A percentile compares a stretch with the other conserved stretches of the same genome.
Evolutionary conservation across 2,113 vertebrate species (phyloP).

Genomic region (Paraplagusia blochii): DNA sequence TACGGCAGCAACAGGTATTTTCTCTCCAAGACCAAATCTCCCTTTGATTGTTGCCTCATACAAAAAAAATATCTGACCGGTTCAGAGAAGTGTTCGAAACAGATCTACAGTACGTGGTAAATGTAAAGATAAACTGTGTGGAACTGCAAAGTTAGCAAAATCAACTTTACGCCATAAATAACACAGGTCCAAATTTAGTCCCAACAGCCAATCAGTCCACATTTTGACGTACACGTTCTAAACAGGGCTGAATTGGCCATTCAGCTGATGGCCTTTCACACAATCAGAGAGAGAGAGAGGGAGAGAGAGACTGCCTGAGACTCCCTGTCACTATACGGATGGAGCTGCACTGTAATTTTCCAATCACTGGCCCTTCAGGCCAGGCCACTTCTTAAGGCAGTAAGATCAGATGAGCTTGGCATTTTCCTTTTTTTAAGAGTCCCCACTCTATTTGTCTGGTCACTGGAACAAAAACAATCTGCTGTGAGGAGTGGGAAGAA

Average conservation of each 20-base stretch:
- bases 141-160: background rate
- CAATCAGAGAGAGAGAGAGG: slow-evolving; percentile 22
- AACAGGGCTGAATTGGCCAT: slow-evolving; percentile 37
- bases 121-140: too few relatives aligned
- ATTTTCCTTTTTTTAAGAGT: slow-evolving; percentile 68
- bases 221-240: slow-evolving; percentile 14
- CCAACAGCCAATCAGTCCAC: slow-evolving; percentile 39
- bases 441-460: slow-evolving; percentile 70
- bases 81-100: background rate
- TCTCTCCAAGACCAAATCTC: slow-evolving; percentile 43
- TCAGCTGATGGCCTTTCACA: slow-evolving; percentile 57
- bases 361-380: slow-evolving; percentile 75
- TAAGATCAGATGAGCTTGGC: slow-evolving; percentile 68
- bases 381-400: slow-evolving; percentile 68
- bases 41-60: slow-evolving; percentile 10
- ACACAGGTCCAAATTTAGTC: slow-evolving; percentile 16
- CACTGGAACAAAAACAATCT: slow-evolving; percentile 73
- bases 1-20: slow-evolving; percentile 68
- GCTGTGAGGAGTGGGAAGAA: background rate
- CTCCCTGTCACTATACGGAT: slow-evolving; percentile 52
- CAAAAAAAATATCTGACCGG: slow-evolving; percentile 4
- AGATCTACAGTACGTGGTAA: background rate
- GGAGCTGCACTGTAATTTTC: slow-evolving; percentile 71
- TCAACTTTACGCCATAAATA: slow-evolving; percentile 7
- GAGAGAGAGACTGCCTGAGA: slow-evolving; percentile 40